phyloP scores from a whole-genome alignment of 2,797 vertebrate genomes.

The Semotilus atromaculatus region DNA sequence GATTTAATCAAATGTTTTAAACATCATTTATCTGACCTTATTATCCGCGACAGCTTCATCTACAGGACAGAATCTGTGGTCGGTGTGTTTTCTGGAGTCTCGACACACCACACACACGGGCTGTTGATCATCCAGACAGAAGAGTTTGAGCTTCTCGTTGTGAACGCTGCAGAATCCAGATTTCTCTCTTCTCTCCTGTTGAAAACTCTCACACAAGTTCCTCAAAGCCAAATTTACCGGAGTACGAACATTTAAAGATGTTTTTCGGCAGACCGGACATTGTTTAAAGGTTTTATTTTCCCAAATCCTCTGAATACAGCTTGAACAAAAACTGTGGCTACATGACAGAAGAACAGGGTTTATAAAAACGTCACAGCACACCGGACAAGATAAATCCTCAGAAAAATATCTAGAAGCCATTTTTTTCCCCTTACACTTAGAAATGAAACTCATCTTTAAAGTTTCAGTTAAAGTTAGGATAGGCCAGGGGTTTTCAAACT shows the following conservation, averaged over 20 bases:
- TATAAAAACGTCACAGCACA: background rate
- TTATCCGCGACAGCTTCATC: background rate
- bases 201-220: constrained; percentile 8
- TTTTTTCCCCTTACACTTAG: background rate
- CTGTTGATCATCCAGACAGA: constrained; percentile 22
- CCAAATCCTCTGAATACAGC: background rate
- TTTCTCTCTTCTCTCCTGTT: background rate
- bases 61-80: background rate
- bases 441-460: too few species aligned
- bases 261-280: constrained; percentile 25
- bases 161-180: background rate
- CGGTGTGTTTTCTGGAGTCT: background rate
- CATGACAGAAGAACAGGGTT: constrained; percentile 1
- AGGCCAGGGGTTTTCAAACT: too few species aligned
- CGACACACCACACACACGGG: background rate
- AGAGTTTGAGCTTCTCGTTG: background rate
- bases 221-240: background rate
- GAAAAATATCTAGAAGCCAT: background rate
- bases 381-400: background rate
- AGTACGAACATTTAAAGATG: background rate
- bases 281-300: background rate
- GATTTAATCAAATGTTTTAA: background rate
- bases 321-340: constrained; percentile 14
- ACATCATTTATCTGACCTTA: background rate
- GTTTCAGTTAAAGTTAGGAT: too few species aligned